Conservation (phyloP, 1,140 invertebrate species). For the Maniola jurtina region DNA sequence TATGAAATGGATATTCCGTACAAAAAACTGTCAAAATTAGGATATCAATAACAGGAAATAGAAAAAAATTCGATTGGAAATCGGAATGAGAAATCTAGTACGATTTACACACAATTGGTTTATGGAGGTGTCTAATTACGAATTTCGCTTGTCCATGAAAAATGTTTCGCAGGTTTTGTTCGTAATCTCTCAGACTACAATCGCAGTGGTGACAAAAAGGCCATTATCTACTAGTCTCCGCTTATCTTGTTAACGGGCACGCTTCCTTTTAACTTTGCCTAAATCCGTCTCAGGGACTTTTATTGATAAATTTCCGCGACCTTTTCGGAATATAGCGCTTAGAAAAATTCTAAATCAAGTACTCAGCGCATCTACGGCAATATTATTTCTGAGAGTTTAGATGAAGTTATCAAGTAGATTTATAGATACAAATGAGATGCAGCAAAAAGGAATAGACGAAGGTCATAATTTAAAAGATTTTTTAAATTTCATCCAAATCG, state of each 20-base stretch:
- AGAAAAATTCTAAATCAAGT: slow-evolving; percentile 29
- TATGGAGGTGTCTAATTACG: too few relatives aligned
- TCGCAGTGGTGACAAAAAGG: slow-evolving; percentile 57
- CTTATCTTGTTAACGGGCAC: slow-evolving; percentile 63
- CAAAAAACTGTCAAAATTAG: too few relatives aligned
- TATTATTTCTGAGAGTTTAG: slow-evolving; percentile 10
- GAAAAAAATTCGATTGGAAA: too few relatives aligned
- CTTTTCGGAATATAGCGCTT: slow-evolving; percentile 23
- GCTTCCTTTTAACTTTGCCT: slow-evolving; percentile 63
- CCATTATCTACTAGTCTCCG: slow-evolving; percentile 53
- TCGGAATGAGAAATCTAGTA: too few relatives aligned
- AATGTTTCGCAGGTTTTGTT: too few relatives aligned
- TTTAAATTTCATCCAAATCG: not conserved
- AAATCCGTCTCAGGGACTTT: slow-evolving; percentile 47
- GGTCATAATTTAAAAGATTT: not conserved
- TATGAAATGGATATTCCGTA: too few relatives aligned
- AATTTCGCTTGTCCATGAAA: too few relatives aligned
- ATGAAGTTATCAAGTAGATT: slow-evolving; percentile 5
- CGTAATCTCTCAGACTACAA: slow-evolving; percentile 13
- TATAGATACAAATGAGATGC: not conserved
- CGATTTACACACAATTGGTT: too few relatives aligned
- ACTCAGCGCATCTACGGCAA: slow-evolving; percentile 19
- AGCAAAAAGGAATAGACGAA: not conserved
- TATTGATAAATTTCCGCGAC: slow-evolving; percentile 40
- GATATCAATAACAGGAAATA: too few relatives aligned